Evolutionary conservation across 2,797 vertebrate species (phyloP).

Genomic region (Leuciscus waleckii): DNA sequence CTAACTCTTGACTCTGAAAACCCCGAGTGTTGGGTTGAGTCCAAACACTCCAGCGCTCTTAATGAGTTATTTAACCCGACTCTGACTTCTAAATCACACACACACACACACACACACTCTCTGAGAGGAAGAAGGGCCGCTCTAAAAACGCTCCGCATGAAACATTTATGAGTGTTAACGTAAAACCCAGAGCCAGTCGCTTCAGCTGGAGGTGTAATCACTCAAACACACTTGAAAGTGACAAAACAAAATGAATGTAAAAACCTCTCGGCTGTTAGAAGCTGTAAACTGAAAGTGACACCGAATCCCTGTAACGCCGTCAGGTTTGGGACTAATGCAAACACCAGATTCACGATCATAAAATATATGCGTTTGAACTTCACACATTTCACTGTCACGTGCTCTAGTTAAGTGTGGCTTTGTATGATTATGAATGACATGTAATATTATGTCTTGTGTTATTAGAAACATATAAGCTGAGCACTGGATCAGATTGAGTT

Average conservation of each 20-base stretch:
- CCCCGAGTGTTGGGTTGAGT: background rate
- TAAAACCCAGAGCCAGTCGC: conserved; percentile 27
- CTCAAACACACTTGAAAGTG: conserved; percentile 41
- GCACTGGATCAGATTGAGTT: background rate
- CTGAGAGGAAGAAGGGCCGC: background rate
- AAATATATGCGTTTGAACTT: background rate
- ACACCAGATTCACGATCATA: background rate
- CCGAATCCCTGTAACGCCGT: background rate
- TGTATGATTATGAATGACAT: background rate
- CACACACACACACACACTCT: background rate
- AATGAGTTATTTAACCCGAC: conserved; percentile 37
- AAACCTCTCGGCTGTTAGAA: background rate
- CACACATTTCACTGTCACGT: background rate
- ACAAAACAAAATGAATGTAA: conserved; percentile 33
- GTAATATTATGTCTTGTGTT: background rate
- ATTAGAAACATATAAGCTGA: background rate
- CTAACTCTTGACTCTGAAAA: background rate
- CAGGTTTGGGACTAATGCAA: background rate
- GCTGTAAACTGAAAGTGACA: conserved; percentile 2
- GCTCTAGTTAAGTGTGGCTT: background rate
- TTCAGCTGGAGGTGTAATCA: conserved; percentile 53
- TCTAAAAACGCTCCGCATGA: conserved; percentile 52
- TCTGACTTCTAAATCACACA: conserved; percentile 2
- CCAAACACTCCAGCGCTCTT: conserved; percentile 1
- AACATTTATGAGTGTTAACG: conserved; percentile 65